Base-by-base conservation (phyloP, 2,113 vertebrate genomes). In the Chlorocebus sabaeus region DNA sequence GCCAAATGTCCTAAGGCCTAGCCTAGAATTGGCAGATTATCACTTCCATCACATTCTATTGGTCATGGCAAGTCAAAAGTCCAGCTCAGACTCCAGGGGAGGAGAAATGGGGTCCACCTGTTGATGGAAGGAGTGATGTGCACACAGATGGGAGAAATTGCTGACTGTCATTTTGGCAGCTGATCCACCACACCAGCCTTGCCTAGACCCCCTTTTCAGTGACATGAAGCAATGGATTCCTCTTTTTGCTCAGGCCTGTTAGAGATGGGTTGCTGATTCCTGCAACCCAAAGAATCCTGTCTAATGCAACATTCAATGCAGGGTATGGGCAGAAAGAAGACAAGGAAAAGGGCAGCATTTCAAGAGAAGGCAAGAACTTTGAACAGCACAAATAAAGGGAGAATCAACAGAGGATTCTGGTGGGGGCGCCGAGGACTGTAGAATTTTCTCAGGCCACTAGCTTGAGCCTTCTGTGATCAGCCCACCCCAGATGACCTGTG, bases 261-360 rank as follows among this genome's bases (percentile, higher is more conserved):
- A 68, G 59, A 79, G 48, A 68, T 90, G 50, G 23, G 30, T 72
- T 70, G 80, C 73, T 81, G 82, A 35, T 38, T 52, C 43, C 5
- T 64, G 27, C 13, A 64, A 73, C n/a, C 67, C 72, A 14, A 68
- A 84, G 85, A 61, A 70, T 80, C 68, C 76, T 72, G n/a, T 87
- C 32, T 73, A 70, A 67, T 52, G 73, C 6, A 80, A 52, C 35
- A 38, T 64, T 35, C 23, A 43, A 1, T 70, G 81, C 57, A 84
- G 40, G 0, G 48, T 84, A 25, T 38, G 48, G n/a, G 13, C 55
- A 87, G 76, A 96, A 84, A 82, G 82, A 84, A 32, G 59, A 50
- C 3, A 32, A 48, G 85, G 7, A 89, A 52, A 78, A 95, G 10
- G 91, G 18, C 8, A 8, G 32, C 70, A n/a, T 81, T 84, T 94